Base-by-base conservation (phyloP, 2,888 invertebrate genomes). In the Epistrophe eligans region DNA sequence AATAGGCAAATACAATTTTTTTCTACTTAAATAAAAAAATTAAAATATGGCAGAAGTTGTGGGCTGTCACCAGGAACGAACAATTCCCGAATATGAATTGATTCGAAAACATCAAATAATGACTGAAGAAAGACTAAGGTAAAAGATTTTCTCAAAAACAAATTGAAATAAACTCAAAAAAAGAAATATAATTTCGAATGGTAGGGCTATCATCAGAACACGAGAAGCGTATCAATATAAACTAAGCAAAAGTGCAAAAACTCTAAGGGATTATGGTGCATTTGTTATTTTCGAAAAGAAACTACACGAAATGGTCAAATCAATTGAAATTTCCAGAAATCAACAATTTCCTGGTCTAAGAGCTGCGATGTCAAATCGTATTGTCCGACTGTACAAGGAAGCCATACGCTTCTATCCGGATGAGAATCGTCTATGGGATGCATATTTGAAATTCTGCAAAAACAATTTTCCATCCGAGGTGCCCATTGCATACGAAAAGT, bases 371-470 rank as follows among this genome's bases (percentile, higher is more conserved):
- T 94, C 95, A 0, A 95, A 95, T 81, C 94, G 96, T 88, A 94
- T 98, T 11, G 96, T 96, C 90, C 94, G 94, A 90, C 92, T 98
- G 28, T 98, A 96, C 90, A 95, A 95, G 91, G 95, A 95, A 89
- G 95, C 95, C 24, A 94, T 96, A 74, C 93, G 94, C 43, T 94
- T 95, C 88, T 97, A 96, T 90, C 95, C 96, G 89, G 94, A 95
- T 90, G 96, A 97, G 90, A 92, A 96, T 50, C 94, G 95, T 88
- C 93, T 97, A 77, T 97, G 96, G 95, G 94, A 96, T 90, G 95
- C 96, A 57, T 96, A 96, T 90, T 95, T 98, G 72, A 96, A 96
- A 90, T 98, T 97, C 91, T 96, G 96, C 90, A 95, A 95, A 89
- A 94, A 95, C 91, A 95, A 94, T 9, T 95, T 94, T 89, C 92